Conservation (phyloP, 2,888 invertebrate genomes). For the Uloborus plumipes region DNA sequence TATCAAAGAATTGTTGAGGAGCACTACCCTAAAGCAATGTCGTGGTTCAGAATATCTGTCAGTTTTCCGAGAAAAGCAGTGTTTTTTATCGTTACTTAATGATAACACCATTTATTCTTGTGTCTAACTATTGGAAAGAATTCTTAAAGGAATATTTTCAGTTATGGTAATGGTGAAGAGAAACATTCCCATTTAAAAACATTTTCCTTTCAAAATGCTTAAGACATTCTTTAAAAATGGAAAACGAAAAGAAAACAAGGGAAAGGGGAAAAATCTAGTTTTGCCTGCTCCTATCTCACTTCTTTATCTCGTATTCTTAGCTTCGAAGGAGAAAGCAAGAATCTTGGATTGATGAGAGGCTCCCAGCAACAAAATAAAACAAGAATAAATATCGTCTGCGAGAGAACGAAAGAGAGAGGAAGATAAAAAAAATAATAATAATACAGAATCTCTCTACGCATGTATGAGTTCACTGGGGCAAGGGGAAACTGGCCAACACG, state of each 20-base stretch:
- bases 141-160: no score
- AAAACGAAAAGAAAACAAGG: conserved; percentile 5
- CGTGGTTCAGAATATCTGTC: no score
- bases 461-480: conserved; percentile 38
- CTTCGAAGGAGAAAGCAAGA: conserved; percentile 17
- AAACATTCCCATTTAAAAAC: no score
- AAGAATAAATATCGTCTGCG: background rate
- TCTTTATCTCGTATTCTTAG: conserved; percentile 26
- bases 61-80: no score
- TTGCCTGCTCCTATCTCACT: conserved; percentile 10
- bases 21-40: no score
- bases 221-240: background rate
- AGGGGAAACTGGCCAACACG: conserved; percentile 10
- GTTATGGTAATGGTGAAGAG: no score
- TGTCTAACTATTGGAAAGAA: no score
- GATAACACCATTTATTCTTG: no score
- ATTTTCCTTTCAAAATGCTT: no score
- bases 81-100: no score
- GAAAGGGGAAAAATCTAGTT: conserved; percentile 6
- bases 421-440: conserved; percentile 1
- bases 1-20: no score
- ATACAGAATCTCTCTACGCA: no score
- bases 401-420: background rate
- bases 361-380: conserved; percentile 19
- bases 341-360: conserved; percentile 41